Conservation (phyloP, 2,113 vertebrate species). For the Tetraodon nigroviridis region DNA sequence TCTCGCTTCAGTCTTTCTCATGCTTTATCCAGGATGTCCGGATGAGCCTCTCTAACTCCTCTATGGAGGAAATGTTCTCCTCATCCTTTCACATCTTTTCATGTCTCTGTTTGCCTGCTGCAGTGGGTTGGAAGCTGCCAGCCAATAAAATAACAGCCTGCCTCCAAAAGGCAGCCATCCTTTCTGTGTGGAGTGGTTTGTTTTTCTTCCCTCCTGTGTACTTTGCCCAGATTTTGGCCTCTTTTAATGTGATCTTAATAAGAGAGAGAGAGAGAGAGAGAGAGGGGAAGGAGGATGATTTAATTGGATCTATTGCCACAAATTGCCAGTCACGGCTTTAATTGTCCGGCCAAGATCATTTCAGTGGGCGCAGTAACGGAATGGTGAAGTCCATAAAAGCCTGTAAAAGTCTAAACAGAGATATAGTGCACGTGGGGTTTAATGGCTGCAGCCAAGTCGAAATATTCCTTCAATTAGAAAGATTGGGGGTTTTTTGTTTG, state of each 20-base stretch:
- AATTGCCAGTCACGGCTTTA: constrained; percentile 28
- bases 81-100: constrained; percentile 52
- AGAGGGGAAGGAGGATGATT: constrained; percentile 47
- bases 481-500: too few relatives aligned
- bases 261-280: constrained; percentile 34
- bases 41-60: constrained; percentile 51
- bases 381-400: constrained; percentile 48
- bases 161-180: constrained; percentile 39
- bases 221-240: constrained; percentile 65
- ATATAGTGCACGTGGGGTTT: constrained; percentile 38
- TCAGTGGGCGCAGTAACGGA: constrained; percentile 41
- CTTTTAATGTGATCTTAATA: constrained; percentile 63
- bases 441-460: constrained; percentile 56
- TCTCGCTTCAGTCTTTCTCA: constrained; percentile 43
- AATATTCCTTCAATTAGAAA: constrained; percentile 52
- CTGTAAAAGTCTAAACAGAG: constrained; percentile 48
- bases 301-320: constrained; percentile 63
- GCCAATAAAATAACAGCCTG: constrained; percentile 63
- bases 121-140: constrained; percentile 55
- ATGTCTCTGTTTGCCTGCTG: constrained; percentile 58
- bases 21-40: constrained; percentile 59
- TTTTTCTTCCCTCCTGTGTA: constrained; percentile 61
- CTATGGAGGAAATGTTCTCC: constrained; percentile 37
- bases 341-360: constrained; percentile 34
- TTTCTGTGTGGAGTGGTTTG: constrained; percentile 67